Percentiles rank a stretch among this genome's conserved stretches.
Evolutionary conservation across 2,113 vertebrate genomes (phyloP).

Genomic region (Elephas maximus): DNA sequence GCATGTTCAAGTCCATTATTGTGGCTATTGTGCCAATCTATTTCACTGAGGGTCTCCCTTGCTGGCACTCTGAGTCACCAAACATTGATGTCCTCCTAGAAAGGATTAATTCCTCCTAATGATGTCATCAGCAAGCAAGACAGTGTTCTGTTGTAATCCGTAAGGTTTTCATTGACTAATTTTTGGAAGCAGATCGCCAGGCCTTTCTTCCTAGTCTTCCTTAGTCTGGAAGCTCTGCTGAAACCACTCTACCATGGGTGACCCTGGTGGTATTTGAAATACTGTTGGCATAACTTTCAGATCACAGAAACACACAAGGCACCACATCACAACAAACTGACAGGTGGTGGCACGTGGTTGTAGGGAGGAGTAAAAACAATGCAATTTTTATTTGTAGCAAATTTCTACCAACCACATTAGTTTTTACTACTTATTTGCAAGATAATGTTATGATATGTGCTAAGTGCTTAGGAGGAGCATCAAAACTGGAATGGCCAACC

Average conservation of each 20-base stretch:
- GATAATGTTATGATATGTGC: not conserved
- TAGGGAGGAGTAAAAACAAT: not conserved
- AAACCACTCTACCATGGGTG: not conserved
- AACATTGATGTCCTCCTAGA: not conserved
- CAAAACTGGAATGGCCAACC: rapidly evolving
- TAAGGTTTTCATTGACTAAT: not conserved
- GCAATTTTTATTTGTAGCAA: conserved; percentile 10
- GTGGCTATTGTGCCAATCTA: not conserved
- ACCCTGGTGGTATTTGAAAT: not conserved
- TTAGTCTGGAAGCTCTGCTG: not conserved
- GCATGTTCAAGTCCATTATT: not conserved
- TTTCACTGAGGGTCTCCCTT: not conserved
- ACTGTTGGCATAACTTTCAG: not conserved
- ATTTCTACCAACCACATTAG: not conserved
- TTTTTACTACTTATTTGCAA: not conserved
- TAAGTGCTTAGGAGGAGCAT: not conserved
- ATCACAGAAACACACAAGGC: not conserved
- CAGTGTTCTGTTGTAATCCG: not conserved
- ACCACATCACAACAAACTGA: not conserved
- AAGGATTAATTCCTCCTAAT: not conserved
- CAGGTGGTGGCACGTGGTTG: not conserved
- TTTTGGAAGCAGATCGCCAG: not conserved
- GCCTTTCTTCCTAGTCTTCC: not conserved
- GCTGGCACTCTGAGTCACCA: too few species aligned
- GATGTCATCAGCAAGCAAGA: not conserved